Conservation (phyloP, 1,140 invertebrate genomes). For the Dinoponera quadriceps region DNA sequence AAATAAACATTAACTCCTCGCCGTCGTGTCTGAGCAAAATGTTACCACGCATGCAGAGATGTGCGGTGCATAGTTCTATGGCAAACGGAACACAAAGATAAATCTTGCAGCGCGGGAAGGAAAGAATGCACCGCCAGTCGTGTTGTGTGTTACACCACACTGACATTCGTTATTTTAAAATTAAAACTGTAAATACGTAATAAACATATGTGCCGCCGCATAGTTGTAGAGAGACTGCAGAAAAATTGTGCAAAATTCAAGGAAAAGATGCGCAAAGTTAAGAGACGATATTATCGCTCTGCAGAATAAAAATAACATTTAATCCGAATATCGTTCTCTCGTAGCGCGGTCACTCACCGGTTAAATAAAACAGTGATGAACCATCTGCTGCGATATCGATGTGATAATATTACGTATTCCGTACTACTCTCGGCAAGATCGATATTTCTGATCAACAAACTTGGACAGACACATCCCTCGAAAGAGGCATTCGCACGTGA, state of each 20-base stretch:
- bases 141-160: slow-evolving; percentile 12
- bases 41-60: slow-evolving; percentile 36
- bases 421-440: not conserved
- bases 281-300: not conserved
- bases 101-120: slow-evolving; percentile 50
- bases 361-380: slow-evolving; percentile 28
- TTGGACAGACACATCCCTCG: slow-evolving; percentile 9
- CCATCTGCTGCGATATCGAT: not conserved
- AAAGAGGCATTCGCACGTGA: slow-evolving; percentile 28
- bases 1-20: slow-evolving; percentile 30
- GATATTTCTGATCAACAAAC: slow-evolving; percentile 44
- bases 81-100: slow-evolving; percentile 48
- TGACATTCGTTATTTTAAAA: slow-evolving; percentile 46
- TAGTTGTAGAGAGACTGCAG: not conserved
- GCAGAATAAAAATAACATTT: not conserved
- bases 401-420: no score
- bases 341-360: not conserved
- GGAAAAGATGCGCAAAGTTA: not conserved
- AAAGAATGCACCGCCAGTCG: slow-evolving; percentile 55
- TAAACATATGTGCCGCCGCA: not conserved
- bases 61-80: slow-evolving; percentile 31
- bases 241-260: not conserved
- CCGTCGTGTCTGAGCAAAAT: not conserved
- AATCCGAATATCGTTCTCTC: not conserved
- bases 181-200: slow-evolving; percentile 43